These are phyloP conservation scores for Isurus oxyrinchus DNA, from an alignment of 2,113 vertebrate genomes.

Conservation along the genomic window DNA sequence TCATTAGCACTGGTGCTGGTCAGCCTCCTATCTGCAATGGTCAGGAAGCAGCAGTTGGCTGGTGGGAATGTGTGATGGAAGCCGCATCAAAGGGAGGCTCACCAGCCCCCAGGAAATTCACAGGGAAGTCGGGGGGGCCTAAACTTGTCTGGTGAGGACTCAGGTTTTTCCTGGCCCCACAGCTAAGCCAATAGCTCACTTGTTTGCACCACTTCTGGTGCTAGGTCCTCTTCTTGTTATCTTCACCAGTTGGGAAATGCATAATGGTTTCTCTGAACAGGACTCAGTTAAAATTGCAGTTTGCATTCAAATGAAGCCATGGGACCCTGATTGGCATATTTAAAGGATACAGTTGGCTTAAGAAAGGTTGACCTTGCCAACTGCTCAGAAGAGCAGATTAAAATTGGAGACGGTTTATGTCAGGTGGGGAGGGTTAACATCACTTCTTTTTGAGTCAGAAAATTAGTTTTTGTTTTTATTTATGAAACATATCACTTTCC, in stretches of 20 bases:
- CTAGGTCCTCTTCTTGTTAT: background rate
- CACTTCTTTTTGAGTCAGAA: too few relatives aligned
- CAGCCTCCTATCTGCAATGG: background rate
- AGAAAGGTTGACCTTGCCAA: background rate
- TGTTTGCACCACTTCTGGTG: background rate
- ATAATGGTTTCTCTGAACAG: background rate
- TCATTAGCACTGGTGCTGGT: background rate
- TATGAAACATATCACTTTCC: too few relatives aligned
- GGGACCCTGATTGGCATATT: background rate
- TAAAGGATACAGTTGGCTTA: background rate
- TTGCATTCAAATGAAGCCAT: background rate
- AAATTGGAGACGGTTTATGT: background rate
- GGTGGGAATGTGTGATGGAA: background rate
- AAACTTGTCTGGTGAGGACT: background rate
- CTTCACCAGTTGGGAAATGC: background rate
- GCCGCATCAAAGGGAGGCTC: background rate
- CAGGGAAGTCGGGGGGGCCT: background rate
- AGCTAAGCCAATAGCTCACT: background rate
- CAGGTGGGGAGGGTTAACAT: too few relatives aligned
- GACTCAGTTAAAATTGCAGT: background rate
- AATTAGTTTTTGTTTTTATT: too few relatives aligned
- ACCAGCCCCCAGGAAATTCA: too few relatives aligned
- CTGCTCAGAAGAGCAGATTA: too few relatives aligned
- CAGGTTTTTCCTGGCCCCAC: background rate
- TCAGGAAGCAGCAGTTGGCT: background rate